These are phyloP conservation scores for Mohoua ochrocephala DNA, from an alignment of 2,113 vertebrate species.

Conservation along the genomic window DNA sequence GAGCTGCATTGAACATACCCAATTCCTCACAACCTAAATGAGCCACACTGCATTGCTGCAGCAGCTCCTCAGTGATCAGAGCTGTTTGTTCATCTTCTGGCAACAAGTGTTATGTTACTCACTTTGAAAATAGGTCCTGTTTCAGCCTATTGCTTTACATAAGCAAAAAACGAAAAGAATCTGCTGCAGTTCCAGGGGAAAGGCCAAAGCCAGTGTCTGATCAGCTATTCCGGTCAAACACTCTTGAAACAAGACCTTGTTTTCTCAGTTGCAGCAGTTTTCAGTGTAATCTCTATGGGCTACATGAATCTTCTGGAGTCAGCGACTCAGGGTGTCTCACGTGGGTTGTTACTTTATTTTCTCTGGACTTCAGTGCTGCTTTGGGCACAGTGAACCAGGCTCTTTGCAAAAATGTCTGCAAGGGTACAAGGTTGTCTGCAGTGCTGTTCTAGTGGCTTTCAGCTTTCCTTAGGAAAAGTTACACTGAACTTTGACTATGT, in stretches of 20 bases:
- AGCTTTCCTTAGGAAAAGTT: neutral
- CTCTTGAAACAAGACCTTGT: constrained; percentile 21
- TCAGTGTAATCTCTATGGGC: neutral
- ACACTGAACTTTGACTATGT: neutral
- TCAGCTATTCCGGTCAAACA: neutral
- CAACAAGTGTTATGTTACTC: neutral
- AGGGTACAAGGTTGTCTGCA: neutral
- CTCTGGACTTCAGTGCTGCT: neutral
- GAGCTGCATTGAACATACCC: neutral
- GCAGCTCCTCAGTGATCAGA: neutral
- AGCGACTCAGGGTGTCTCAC: neutral
- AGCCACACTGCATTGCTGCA: neutral
- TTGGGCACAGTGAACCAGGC: neutral
- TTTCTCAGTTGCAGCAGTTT: constrained; percentile 48
- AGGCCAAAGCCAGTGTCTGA: neutral
- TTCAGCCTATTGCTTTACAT: constrained; percentile 23
- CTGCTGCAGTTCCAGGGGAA: neutral
- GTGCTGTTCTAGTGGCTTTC: neutral
- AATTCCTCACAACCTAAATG: neutral
- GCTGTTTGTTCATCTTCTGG: constrained; percentile 34
- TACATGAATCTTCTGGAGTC: neutral
- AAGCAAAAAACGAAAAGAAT: neutral
- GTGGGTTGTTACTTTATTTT: constrained; percentile 1
- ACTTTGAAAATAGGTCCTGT: constrained; percentile 30
- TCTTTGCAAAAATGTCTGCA: neutral